Conservation (phyloP, 2,888 invertebrate species). For the Drosophila paranaensis region DNA sequence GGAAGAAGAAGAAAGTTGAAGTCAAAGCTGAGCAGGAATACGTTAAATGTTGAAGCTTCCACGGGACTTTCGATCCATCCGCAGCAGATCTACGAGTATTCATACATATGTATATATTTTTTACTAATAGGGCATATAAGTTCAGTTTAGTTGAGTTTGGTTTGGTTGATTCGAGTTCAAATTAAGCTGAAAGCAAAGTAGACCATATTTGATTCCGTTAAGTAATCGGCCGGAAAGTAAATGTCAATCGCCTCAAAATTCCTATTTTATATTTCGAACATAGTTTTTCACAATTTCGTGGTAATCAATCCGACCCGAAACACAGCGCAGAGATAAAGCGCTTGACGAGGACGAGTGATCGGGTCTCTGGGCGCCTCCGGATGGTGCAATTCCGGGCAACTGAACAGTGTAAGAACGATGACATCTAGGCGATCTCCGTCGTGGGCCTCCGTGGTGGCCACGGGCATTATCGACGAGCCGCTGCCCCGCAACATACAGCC, state of each 20-base stretch:
- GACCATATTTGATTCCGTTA: neutral
- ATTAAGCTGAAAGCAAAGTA: neutral
- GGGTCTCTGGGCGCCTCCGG: neutral
- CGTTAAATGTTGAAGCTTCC: too few relatives aligned
- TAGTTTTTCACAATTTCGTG: constrained; percentile 3
- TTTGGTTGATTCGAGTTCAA: neutral
- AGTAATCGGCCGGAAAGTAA: neutral
- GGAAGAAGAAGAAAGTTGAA: too few relatives aligned
- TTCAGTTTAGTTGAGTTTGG: too few relatives aligned
- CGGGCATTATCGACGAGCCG: constrained; percentile 25
- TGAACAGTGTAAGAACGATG: constrained; percentile 1
- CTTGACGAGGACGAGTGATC: neutral
- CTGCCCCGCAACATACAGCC: neutral
- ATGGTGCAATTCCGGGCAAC: neutral
- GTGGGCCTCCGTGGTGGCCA: constrained; percentile 39
- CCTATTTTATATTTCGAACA: neutral
- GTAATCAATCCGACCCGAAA: neutral
- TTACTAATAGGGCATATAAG: too few relatives aligned
- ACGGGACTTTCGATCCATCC: too few relatives aligned
- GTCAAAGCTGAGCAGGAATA: too few relatives aligned
- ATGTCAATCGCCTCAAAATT: neutral
- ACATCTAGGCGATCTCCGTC: constrained; percentile 11
- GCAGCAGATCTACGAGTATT: too few relatives aligned
- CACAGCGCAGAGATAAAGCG: neutral
- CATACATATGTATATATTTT: too few relatives aligned